These are phyloP conservation scores for Agrochola lychnidis DNA, from an alignment of 2,888 invertebrate species.

Conservation along the genomic window DNA sequence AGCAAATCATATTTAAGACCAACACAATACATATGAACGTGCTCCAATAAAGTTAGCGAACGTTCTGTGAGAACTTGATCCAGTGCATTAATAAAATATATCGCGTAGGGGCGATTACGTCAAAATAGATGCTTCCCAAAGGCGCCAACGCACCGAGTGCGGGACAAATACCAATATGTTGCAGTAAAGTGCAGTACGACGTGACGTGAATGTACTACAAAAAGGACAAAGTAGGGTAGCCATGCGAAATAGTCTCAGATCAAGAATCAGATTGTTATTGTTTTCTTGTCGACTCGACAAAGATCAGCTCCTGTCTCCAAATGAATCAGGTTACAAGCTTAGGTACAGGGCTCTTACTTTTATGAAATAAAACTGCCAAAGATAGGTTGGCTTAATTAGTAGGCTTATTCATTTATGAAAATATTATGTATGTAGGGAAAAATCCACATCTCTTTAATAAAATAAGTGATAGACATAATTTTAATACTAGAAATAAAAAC, in stretches of 20 bases:
- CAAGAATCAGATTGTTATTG: neutral
- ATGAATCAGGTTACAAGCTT: neutral
- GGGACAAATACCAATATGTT: conserved; percentile 80
- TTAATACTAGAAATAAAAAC: too few species aligned
- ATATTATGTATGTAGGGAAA: too few species aligned
- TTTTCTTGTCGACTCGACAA: neutral
- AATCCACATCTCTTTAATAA: too few species aligned
- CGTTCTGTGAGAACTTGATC: conserved; percentile 74
- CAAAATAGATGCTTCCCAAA: conserved; percentile 73
- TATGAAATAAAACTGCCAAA: too few species aligned
- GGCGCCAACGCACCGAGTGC: conserved; percentile 81
- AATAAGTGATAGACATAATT: too few species aligned
- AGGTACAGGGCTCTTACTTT: too few species aligned
- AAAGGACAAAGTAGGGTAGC: conserved; percentile 52
- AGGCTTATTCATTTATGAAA: too few species aligned
- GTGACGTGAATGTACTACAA: conserved; percentile 66
- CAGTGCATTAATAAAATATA: conserved; percentile 79
- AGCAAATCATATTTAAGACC: conserved; percentile 62
- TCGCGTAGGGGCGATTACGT: conserved; percentile 75
- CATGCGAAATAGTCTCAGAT: conserved; percentile 20
- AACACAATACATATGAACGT: conserved; percentile 58
- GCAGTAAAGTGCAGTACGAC: conserved; percentile 71
- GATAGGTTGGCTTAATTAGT: too few species aligned
- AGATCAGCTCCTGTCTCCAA: neutral
- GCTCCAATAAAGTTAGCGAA: conserved; percentile 60